Base-by-base conservation (phyloP, 2,888 invertebrate genomes). In the Stenolophus ochropezus region DNA sequence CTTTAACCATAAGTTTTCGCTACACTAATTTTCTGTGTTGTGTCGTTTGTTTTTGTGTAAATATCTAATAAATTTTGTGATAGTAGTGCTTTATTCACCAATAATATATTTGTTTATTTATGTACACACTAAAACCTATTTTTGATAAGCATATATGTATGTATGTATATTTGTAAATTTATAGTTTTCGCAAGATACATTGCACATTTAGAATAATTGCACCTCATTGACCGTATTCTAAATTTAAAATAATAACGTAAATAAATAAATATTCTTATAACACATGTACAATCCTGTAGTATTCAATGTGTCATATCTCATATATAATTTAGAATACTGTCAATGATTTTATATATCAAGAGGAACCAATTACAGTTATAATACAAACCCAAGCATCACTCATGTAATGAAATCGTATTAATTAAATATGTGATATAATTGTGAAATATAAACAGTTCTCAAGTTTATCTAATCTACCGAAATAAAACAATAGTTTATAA, bases 391-490 rank as follows among this genome's bases (percentile, higher is more conserved):
- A 42, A 42, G 11, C 11, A 42, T 42, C 33, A 42, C 11, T 42
- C 33, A 11, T 42, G 33, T 42, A 42, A 42, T 42, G 33, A 42
- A 42, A 42, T 11, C 11, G 11, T 8, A 42, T 11, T 42, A 42
- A 42, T 42, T 42, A 42, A 42, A 42, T 2, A 42, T 42, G 33
- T 42, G 33, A 42, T 42, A 42, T n/a, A n/a, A n/a, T 11, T 42
- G 11, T 42, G 33, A 42, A 42, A 56, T 2, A 21, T 23, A 56
- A 23, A 8, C 23, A 61, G 14, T 61, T 61, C 61, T 25, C 23
- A 61, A 61, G 14, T 61, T 61, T 33, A 73, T 49, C 49, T 73
- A 71, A 80, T 83, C 51, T 84, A 85, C 74, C 84, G 85, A 80
- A 83, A 83, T 47, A 84, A 82, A 83, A 80, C 74, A 80, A 76